Conservation (phyloP, 2,888 invertebrate species). For the Gryllus longicercus region DNA sequence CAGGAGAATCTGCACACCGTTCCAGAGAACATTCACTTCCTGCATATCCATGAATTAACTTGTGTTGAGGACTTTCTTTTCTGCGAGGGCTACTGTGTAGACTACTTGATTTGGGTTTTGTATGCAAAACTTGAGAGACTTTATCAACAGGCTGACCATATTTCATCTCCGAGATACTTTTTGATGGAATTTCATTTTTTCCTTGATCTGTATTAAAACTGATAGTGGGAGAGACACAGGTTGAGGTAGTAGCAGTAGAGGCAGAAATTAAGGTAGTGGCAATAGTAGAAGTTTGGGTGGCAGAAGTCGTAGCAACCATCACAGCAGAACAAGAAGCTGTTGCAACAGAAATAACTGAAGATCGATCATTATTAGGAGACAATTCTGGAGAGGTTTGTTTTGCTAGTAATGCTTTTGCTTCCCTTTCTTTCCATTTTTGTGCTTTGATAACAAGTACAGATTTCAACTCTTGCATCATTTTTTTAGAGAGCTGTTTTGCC, state of each 20-base stretch:
- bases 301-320: not conserved
- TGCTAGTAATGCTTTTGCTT: slow-evolving; percentile 18
- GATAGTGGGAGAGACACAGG: too few relatives aligned
- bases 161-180: too few relatives aligned
- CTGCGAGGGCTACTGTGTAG: not conserved
- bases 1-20: not conserved
- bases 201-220: too few relatives aligned
- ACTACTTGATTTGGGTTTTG: not conserved
- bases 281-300: too few relatives aligned
- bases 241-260: not conserved
- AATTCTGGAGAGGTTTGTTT: not conserved
- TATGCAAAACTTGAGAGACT: not conserved
- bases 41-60: not conserved
- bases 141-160: too few relatives aligned
- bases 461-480: slow-evolving; percentile 22
- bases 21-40: not conserved
- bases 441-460: slow-evolving; percentile 22
- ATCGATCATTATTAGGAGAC: not conserved
- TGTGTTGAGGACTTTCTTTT: not conserved
- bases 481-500: not conserved
- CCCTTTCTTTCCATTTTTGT: slow-evolving; percentile 23
- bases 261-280: not conserved
- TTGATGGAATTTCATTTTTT: too few relatives aligned
- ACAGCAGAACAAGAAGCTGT: not conserved
- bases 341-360: not conserved